Percentiles rank a stretch among this genome's conserved stretches.
These are phyloP conservation scores for Hydrolagus colliei DNA, from an alignment of 2,797 vertebrate genomes.

Conservation along the genomic window DNA sequence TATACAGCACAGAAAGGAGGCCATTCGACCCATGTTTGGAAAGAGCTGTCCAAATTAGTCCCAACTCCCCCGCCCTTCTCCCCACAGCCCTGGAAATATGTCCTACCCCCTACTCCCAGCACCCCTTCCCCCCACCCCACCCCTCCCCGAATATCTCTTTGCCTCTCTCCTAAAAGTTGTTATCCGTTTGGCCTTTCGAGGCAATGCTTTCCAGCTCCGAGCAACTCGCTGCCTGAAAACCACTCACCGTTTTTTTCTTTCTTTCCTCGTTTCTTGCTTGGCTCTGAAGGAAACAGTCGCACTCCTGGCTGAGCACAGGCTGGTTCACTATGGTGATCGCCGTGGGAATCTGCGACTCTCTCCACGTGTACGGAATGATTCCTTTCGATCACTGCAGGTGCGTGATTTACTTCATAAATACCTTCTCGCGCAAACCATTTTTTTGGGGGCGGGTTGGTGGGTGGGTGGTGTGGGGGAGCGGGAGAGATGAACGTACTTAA, in stretches of 20 bases:
- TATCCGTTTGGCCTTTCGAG: neutral
- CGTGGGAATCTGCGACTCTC: slow-evolving; percentile 80
- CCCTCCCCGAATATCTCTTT: neutral
- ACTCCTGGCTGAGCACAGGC: slow-evolving; percentile 93
- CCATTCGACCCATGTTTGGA: no score
- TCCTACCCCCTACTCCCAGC: no score
- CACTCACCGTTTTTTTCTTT: slow-evolving; percentile 14
- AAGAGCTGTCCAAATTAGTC: no score
- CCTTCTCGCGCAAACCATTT: no score
- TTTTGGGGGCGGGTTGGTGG: no score
- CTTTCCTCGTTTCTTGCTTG: neutral
- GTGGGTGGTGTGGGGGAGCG: no score
- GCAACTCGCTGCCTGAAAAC: no score
- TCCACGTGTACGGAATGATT: slow-evolving; percentile 95
- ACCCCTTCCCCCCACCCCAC: neutral
- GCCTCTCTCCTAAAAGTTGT: slow-evolving; percentile 10
- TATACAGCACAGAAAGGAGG: no score
- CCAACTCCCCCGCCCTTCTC: no score
- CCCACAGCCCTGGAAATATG: no score
- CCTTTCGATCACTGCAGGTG: slow-evolving; percentile 83
- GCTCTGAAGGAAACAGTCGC: slow-evolving; percentile 73
- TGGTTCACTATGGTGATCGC: slow-evolving; percentile 98
- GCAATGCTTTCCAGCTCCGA: neutral
- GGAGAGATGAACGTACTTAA: neutral
- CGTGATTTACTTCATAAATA: slow-evolving; percentile 40